A percentile compares a stretch with the other conserved stretches of the same genome.
Conservation (phyloP, 2,797 vertebrate species). For the Sebastes cheni region DNA sequence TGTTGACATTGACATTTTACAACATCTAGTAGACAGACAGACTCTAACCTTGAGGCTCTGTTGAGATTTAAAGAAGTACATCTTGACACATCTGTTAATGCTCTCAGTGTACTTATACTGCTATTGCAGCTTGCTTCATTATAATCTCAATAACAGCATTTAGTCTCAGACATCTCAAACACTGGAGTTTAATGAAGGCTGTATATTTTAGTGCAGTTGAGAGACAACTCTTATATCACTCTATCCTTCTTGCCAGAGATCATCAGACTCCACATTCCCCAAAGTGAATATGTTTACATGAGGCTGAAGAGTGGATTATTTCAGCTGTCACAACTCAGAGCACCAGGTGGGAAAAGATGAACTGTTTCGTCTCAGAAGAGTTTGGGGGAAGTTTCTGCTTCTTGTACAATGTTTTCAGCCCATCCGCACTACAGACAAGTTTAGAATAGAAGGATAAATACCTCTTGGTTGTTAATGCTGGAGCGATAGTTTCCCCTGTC, state of each 20-base stretch:
- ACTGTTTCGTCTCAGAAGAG: slow-evolving; percentile 4
- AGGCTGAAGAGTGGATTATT: slow-evolving; percentile 55
- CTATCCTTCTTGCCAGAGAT: slow-evolving; percentile 18
- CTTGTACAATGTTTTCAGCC: background rate
- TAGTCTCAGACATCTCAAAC: background rate
- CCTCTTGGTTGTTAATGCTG: background rate
- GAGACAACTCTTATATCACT: slow-evolving; percentile 20
- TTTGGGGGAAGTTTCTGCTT: slow-evolving; percentile 23
- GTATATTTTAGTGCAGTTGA: slow-evolving; percentile 17
- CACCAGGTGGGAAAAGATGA: slow-evolving; percentile 34
- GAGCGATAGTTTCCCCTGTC: background rate
- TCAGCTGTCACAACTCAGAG: slow-evolving; percentile 60
- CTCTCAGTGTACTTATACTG: background rate
- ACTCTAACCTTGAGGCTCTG: background rate
- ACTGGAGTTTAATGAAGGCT: background rate
- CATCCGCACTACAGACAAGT: background rate
- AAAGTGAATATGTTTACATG: slow-evolving; percentile 42
- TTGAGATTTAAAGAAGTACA: background rate
- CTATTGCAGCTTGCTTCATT: background rate
- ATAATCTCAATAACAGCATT: background rate
- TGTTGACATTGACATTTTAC: background rate
- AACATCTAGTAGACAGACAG: background rate
- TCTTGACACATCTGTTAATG: background rate
- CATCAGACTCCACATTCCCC: slow-evolving; percentile 38
- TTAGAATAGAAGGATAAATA: background rate